Conservation (phyloP, 1,140 invertebrate genomes). For the Bombus ignitus region DNA sequence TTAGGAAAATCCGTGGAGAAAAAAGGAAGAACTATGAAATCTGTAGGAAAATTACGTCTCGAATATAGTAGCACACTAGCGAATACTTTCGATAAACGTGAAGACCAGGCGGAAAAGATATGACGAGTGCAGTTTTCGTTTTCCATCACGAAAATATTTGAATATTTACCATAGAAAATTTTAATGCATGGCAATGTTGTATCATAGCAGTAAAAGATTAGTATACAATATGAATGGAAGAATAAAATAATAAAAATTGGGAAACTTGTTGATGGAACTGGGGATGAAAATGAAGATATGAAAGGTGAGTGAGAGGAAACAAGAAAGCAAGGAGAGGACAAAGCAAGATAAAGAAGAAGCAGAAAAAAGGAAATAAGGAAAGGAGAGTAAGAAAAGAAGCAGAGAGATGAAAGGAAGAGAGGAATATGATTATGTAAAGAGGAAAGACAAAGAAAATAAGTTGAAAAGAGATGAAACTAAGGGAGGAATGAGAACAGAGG, state of each 20-base stretch:
- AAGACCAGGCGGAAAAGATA: too few species aligned
- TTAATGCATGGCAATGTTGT: too few species aligned
- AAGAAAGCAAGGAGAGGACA: accelerated
- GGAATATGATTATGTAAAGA: background rate
- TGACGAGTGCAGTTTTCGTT: too few species aligned
- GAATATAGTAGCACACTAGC: background rate
- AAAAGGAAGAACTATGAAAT: background rate
- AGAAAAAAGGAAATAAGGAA: background rate
- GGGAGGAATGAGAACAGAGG: background rate
- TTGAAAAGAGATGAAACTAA: background rate
- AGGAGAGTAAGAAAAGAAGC: background rate
- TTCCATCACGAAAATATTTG: too few species aligned
- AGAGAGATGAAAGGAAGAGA: too few species aligned
- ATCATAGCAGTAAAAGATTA: too few species aligned
- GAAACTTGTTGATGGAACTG: background rate
- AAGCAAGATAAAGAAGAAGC: background rate
- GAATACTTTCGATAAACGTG: too few species aligned
- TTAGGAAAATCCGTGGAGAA: background rate
- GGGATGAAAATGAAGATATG: background rate
- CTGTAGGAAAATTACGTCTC: background rate
- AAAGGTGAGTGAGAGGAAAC: background rate
- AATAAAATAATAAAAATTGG: background rate
- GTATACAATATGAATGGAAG: too few species aligned
- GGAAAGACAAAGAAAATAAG: background rate
- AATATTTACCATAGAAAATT: too few species aligned